Base-by-base conservation (phyloP, 2,888 invertebrate genomes). In the Mesochorus sp. region DNA sequence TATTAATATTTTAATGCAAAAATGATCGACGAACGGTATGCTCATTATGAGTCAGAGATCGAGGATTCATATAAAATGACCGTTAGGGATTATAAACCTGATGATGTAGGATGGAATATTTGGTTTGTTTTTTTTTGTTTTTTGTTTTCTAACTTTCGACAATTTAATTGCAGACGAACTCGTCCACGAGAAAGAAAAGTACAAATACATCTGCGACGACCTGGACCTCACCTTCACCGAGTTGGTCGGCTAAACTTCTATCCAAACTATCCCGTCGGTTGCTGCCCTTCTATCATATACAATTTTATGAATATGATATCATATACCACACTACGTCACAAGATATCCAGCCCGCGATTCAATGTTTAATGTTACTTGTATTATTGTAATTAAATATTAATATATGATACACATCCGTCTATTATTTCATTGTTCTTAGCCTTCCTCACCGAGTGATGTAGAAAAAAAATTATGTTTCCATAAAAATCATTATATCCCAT, bases 181-280 rank as follows among this genome's bases (percentile, higher is more conserved):
- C 92, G 97, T 97, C 91, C 95, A 96, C 92, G 97, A 97, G 93
- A 99, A 99, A 95, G 99, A 99, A 94, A 98, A 98, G 92, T 99
- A 98, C 98, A 99, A 99, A 95, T 96, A 97, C 93, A 99, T 99
- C 94, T 98, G 98, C 94, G 99, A 99, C 95, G 99, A 99, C 93
- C 95, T 99, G 95, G 99, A 99, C 93, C 97, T 97, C 92, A 99
- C 99, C 91, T 99, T 99, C 94, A 97, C 98, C 93, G 97, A 97
- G 92, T 95, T 97, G 85, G 91, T 92, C 86, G 92, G 92, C 89
- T 92, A 91, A 91, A 79, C 61, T 66, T 79, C 57, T 19, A 37
- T 57, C 14, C 66, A 70, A 28, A 12, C 19, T 42, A 21, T 12
- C 49, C 47, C 53, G 68, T 75, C 72, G 31, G 70, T 37, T 66